A percentile compares a stretch with the other conserved stretches of the same genome.
Conservation (phyloP, 1,140 invertebrate genomes). For the Aphis gossypii region DNA sequence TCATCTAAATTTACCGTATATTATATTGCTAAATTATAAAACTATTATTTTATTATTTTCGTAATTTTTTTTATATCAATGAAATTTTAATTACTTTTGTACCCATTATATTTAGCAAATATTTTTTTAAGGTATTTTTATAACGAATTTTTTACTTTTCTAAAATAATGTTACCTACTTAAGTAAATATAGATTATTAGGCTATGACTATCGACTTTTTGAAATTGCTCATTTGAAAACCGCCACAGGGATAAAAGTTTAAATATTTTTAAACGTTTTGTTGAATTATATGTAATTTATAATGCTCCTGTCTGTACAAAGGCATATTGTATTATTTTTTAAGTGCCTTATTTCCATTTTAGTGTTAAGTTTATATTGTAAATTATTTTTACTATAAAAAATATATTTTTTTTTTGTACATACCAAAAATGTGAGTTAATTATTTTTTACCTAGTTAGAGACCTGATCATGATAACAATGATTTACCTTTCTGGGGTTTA, state of each 20-base stretch:
- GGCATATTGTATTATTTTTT: constrained; percentile 39
- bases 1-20: constrained; percentile 3
- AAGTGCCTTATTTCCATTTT: constrained; percentile 55
- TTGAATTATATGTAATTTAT: constrained; percentile 47
- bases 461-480: not conserved
- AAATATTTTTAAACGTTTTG: constrained; percentile 51
- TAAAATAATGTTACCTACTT: constrained; percentile 50
- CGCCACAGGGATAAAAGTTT: constrained; percentile 29
- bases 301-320: constrained; percentile 22
- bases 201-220: constrained; percentile 52
- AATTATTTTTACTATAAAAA: constrained; percentile 51
- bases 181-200: constrained; percentile 46
- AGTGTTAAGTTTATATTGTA: constrained; percentile 55
- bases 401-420: constrained; percentile 41
- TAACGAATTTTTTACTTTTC: constrained; percentile 30
- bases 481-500: not conserved
- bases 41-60: not conserved
- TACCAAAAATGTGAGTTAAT: not conserved
- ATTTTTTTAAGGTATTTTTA: constrained; percentile 15
- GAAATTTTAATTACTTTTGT: constrained; percentile 35
- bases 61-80: not conserved
- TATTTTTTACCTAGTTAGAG: not conserved
- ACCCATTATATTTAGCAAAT: constrained; percentile 22
- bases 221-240: constrained; percentile 42
- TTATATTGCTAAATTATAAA: not conserved